A percentile compares a stretch with the other conserved stretches of the same genome.
Conservation (phyloP, 2,888 invertebrate species). For the Itoplectis maculator region DNA sequence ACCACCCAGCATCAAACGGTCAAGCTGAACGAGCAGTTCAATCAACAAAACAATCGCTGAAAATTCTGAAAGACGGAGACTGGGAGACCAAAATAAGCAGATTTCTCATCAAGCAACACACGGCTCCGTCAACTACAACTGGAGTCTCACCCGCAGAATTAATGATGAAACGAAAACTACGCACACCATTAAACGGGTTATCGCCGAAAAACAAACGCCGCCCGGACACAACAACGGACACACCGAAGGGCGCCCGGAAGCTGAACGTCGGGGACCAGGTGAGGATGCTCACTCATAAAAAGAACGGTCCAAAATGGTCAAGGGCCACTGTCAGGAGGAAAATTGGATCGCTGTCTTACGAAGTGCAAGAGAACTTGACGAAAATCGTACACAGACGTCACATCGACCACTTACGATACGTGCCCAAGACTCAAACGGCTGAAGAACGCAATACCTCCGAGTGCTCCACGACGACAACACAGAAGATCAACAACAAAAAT, state of each 20-base stretch:
- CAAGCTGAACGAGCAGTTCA: conserved; percentile 73
- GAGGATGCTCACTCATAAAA: conserved; percentile 48
- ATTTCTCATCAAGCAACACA: conserved; percentile 66
- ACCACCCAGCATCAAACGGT: conserved; percentile 72
- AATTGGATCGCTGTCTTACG: conserved; percentile 65
- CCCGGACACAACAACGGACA: conserved; percentile 31
- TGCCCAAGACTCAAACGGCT: conserved; percentile 33
- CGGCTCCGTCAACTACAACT: conserved; percentile 61
- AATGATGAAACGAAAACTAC: conserved; percentile 61
- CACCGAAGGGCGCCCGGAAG: conserved; percentile 32
- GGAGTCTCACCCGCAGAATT: conserved; percentile 56
- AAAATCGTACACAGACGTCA: conserved; percentile 55
- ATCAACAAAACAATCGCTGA: conserved; percentile 64
- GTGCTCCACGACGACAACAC: conserved; percentile 14
- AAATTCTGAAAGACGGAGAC: conserved; percentile 61
- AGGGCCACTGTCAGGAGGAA: conserved; percentile 56
- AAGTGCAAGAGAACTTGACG: conserved; percentile 40
- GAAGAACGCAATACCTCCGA: conserved; percentile 9
- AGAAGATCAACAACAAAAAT: conserved; percentile 7
- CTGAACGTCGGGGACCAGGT: conserved; percentile 52
- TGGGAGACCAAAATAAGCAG: conserved; percentile 51
- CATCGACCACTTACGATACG: conserved; percentile 60
- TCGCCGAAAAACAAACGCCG: conserved; percentile 39
- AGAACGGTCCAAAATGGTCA: conserved; percentile 57
- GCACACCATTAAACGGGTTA: conserved; percentile 47